A percentile compares a stretch with the other conserved stretches of the same genome.
Evolutionary conservation across 1,140 invertebrate species (phyloP).

Genomic region (Drosophila azteca): DNA sequence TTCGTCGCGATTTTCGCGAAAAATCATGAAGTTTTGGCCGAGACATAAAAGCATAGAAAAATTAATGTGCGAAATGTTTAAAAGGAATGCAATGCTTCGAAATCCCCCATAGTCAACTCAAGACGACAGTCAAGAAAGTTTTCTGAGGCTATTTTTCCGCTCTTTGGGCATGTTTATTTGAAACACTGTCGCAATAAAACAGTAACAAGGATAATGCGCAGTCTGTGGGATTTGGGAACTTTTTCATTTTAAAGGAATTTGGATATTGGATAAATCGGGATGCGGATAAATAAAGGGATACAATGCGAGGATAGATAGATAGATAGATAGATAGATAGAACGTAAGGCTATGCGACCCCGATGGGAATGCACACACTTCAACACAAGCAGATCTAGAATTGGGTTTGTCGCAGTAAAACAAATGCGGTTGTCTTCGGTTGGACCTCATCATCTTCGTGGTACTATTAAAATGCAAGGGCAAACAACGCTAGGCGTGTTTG

Average conservation of each 20-base stretch:
- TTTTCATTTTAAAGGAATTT: conserved; percentile 15
- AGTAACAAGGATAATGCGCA: conserved; percentile 37
- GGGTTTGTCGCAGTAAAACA: conserved; percentile 44
- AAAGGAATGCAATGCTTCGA: no score
- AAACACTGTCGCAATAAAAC: conserved; percentile 23
- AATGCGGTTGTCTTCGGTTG: conserved; percentile 62
- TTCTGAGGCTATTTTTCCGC: background rate
- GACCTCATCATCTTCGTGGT: conserved; percentile 21
- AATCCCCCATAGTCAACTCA: no score
- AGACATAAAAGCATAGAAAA: no score
- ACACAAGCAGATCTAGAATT: conserved; percentile 17
- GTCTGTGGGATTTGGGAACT: conserved; percentile 14
- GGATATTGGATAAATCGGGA: background rate
- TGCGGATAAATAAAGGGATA: conserved; percentile 13
- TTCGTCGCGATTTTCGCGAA: no score
- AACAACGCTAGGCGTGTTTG: conserved; percentile 29
- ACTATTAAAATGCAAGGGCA: conserved; percentile 48
- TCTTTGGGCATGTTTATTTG: conserved; percentile 38
- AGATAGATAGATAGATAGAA: background rate
- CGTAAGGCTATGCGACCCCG: conserved; percentile 19
- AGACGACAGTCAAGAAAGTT: no score
- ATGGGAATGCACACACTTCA: conserved; percentile 15
- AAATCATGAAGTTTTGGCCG: no score
- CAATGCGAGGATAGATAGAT: conserved; percentile 4
- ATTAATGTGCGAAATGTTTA: no score